phyloP scores from a whole-genome alignment of 2,888 invertebrate genomes.

The Tubulanus polymorphus region DNA sequence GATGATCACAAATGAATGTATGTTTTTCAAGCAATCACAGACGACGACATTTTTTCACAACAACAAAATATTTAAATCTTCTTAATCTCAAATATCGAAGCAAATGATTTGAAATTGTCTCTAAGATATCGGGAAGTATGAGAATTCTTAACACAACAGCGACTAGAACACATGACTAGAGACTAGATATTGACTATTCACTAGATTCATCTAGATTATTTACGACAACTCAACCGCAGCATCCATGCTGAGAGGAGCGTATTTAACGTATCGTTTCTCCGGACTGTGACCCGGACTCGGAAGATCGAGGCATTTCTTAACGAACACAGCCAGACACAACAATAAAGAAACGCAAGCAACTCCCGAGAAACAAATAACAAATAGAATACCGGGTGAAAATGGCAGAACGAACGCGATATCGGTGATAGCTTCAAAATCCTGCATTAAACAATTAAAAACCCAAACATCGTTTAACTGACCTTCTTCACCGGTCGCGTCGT shows the following conservation, averaged over 20 bases:
- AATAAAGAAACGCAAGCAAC: not conserved
- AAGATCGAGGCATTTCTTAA: not conserved
- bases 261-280: not conserved
- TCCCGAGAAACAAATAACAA: slow-evolving; percentile 1
- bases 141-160: no score
- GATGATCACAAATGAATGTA: no score
- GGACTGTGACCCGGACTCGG: not conserved
- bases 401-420: not conserved
- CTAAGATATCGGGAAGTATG: no score
- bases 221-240: no score
- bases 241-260: not conserved
- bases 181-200: no score
- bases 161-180: no score
- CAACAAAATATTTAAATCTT: no score
- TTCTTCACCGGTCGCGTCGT: not conserved
- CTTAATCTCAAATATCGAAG: no score
- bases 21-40: no score
- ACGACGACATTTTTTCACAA: no score
- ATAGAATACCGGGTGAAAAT: not conserved
- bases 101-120: no score
- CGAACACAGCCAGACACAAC: not conserved
- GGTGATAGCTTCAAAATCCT: not conserved
- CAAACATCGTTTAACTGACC: not conserved
- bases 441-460: not conserved
- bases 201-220: no score